Conservation (phyloP, 2,888 invertebrate genomes). For the Hymenopus coronatus region DNA sequence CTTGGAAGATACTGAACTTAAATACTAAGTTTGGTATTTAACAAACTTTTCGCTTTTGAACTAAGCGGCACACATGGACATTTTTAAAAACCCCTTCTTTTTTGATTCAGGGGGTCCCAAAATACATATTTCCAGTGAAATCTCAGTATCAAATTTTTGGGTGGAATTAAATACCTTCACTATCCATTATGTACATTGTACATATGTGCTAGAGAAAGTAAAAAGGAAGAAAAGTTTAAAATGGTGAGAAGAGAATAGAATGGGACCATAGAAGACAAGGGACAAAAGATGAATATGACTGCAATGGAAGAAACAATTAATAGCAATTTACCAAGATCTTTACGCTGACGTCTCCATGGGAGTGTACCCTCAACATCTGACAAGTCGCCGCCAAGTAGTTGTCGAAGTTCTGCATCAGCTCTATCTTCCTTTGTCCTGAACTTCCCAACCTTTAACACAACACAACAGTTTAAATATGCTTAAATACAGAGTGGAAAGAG, state of each 20-base stretch:
- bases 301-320: too few relatives aligned
- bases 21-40: too few relatives aligned
- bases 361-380: constrained; percentile 61
- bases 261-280: not conserved
- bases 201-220: not conserved
- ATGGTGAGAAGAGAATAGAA: not conserved
- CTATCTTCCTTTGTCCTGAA: constrained; percentile 75
- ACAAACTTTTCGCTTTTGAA: too few relatives aligned
- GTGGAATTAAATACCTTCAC: too few relatives aligned
- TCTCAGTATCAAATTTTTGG: too few relatives aligned
- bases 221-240: not conserved
- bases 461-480: not conserved
- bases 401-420: constrained; percentile 74
- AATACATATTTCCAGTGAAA: too few relatives aligned
- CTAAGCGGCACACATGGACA: too few relatives aligned
- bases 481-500: not conserved
- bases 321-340: constrained; percentile 38
- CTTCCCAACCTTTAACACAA: constrained; percentile 62
- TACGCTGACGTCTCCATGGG: constrained; percentile 58
- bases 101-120: too few relatives aligned
- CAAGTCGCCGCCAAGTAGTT: constrained; percentile 65
- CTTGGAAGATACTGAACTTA: too few relatives aligned
- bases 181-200: too few relatives aligned
- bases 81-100: too few relatives aligned
- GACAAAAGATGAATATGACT: not conserved